Evolutionary conservation across 2,797 vertebrate species (phyloP), one percentile per base, ranked within the genome.

Genomic region (Platyrinchus mystaceus): DNA sequence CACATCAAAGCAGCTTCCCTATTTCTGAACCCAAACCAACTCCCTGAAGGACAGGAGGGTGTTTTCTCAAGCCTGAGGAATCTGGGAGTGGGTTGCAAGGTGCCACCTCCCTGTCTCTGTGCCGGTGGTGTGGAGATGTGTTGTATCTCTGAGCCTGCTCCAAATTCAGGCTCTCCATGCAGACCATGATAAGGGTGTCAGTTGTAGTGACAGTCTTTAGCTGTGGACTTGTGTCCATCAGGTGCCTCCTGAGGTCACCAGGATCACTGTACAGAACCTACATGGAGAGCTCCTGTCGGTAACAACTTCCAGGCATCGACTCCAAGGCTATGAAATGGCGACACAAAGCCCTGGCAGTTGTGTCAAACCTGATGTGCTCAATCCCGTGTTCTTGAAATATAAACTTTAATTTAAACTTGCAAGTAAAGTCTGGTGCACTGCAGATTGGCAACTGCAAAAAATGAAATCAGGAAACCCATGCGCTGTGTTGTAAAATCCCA

Each of bases 71-170:
- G 41, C 23, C 43, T 49, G 37, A 21, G 36, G 39, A 34, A 56
- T 19, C 34, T 53, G 53, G 64, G 71, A 23, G 28, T 0, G 37
- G 24, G 26, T 10, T 3, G 1, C 52, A 34, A 73, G 4, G 4
- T 11, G 52, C 47, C 55, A 59, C 37, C 26, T 86, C 62, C 66
- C 60, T 17, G 5, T 59, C 12, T 24, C 13, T 43, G 32, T 34
- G 60, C 14, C 1, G 3, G 15, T 36, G 70, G 10, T 2, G 2
- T 6, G 44, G 60, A 67, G 34, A 30, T 43, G 58, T 4, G 50
- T 32, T 22, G 13, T 21, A 23, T 46, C 47, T 46, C 26, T 0
- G 0, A 7, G 52, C 19, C 39, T 62, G 2, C 56, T 15, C 50
- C 52, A 64, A 30, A 30, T 27, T 15, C 64, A 6, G 52, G 26